A percentile compares a stretch with the other conserved stretches of the same genome.
These are phyloP conservation scores for Dexiosoma caninum DNA, from an alignment of 2,888 invertebrate species.

Conservation along the genomic window DNA sequence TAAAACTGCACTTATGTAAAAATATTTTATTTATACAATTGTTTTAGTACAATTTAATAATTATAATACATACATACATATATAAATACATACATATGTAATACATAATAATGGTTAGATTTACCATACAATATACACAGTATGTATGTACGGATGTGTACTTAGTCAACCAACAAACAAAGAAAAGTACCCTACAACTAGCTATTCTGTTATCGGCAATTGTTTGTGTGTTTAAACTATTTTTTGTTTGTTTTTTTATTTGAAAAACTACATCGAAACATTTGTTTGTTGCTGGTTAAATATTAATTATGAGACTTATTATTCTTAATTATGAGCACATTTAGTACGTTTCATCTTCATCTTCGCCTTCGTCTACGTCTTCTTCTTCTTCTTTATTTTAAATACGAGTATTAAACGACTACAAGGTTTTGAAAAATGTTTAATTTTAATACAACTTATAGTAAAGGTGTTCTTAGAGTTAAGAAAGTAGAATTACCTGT, in stretches of 20 bases:
- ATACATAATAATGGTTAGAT: neutral
- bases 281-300: conserved; percentile 12
- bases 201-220: neutral
- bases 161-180: conserved; percentile 27
- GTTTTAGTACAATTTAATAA: neutral
- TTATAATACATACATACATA: neutral
- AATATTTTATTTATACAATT: conserved; percentile 59
- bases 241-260: conserved; percentile 9
- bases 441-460: conserved; percentile 15
- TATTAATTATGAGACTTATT: conserved; percentile 9
- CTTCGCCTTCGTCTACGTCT: too few species aligned
- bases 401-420: neutral
- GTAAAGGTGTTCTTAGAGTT: conserved; percentile 19
- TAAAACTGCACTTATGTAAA: conserved; percentile 51
- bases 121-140: neutral
- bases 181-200: conserved; percentile 33
- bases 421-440: conserved; percentile 8
- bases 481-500: conserved; percentile 31
- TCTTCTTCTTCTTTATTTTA: neutral
- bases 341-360: conserved; percentile 2
- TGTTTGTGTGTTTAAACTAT: neutral
- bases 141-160: too few species aligned
- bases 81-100: neutral
- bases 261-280: conserved; percentile 37
- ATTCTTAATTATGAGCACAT: conserved; percentile 27